Evolutionary conservation across 2,113 vertebrate genomes (phyloP), one percentile per base, ranked within the genome.

Genomic region (Zosterops japonicus): DNA sequence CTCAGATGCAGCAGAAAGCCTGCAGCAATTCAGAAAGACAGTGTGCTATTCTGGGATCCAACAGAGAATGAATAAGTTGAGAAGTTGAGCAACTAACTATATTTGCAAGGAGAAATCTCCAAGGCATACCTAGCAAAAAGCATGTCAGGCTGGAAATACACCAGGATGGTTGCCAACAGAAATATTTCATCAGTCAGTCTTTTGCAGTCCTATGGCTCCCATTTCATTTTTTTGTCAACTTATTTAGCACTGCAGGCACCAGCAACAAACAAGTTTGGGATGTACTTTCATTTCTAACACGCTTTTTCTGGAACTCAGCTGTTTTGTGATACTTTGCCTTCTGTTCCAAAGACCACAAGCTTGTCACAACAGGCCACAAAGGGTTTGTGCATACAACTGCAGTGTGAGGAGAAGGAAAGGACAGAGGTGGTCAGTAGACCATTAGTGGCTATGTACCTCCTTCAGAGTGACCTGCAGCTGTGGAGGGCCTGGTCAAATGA

Each of bases 181-280:
- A 92, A 80, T 95, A 94, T 92, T 94, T 90, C 20, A 88, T 50
- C 93, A 91, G 50, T 86, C 87, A 89, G 53, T 84, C 83, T 88
- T 91, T 76, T 70, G 57, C 59, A 87, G 56, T 31, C 47, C 57
- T 70, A 41, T 86, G 47, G 79, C 47, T 93, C 77, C 56, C 64
- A 86, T 92, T 42, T 80, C 19, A 0, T 9, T 80, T 75, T 82
- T 93, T 90, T 92, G 59, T 33, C 79, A 92, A 80, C 25, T 80
- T 92, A 83, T 74, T 90, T 74, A 77, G 88, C 36, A 35, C 47
- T 64, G 68, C 60, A 87, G 83, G 57, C 71, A 95, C 49, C 70
- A 90, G 80, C 68, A 95, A 74, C 36, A 90, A 91, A 70, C 15
- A 79, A 69, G 20, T 72, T 94, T 65, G 70, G 46, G 65, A 76